Conservation (phyloP, 2,888 invertebrate species). For the Cancer borealis region DNA sequence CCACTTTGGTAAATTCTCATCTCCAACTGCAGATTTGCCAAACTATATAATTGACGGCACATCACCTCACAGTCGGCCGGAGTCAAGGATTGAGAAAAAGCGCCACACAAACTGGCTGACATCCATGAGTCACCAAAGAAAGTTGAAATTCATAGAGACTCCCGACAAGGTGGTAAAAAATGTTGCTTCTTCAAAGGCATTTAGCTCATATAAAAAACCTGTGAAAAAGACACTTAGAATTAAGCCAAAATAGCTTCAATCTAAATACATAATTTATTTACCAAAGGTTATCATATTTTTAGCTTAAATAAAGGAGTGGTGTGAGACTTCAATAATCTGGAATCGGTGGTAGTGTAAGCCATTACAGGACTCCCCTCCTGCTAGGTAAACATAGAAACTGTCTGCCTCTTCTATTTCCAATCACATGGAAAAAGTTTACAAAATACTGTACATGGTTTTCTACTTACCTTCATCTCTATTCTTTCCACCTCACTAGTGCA, state of each 20-base stretch:
- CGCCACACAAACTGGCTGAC: conserved; percentile 69
- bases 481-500: no score
- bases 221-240: conserved; percentile 56
- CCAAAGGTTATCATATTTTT: conserved; percentile 11
- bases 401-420: neutral
- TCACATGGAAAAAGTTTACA: neutral
- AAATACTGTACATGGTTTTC: neutral
- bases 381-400: neutral
- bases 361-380: neutral
- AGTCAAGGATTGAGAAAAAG: conserved; percentile 59
- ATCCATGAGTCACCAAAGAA: conserved; percentile 64
- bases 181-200: neutral
- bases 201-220: conserved; percentile 4
- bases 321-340: neutral
- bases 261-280: neutral
- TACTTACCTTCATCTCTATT: no score
- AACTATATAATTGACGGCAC: conserved; percentile 73
- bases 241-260: conserved; percentile 7
- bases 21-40: conserved; percentile 76
- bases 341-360: no score
- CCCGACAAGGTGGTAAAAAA: conserved; percentile 46
- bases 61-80: conserved; percentile 73
- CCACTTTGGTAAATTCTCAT: conserved; percentile 56
- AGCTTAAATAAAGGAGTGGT: neutral
- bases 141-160: conserved; percentile 55